Evolutionary conservation across 1,140 invertebrate genomes (phyloP), one percentile per base, ranked within the genome.

Genomic region (Ceratitis capitata): DNA sequence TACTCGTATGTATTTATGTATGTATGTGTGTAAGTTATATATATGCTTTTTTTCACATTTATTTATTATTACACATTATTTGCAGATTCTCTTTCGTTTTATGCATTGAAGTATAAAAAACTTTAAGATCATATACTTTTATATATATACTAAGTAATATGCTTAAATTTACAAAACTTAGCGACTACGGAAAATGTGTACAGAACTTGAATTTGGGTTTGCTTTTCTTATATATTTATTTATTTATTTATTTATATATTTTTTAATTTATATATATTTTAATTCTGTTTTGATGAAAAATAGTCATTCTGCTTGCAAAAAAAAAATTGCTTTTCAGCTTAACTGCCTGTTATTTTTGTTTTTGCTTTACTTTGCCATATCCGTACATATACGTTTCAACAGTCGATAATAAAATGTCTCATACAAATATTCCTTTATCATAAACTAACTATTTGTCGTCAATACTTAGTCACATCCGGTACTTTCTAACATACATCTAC

Each of bases 41-140:
- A n/a, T 47, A 6, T 47, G 5, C 45, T 47, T 47, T 58, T 58
- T 26, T 2, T 58, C n/a, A n/a, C 19, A 4, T 45, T 6, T 78
- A 47, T 64, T 64, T 78, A 47, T 64, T 64, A 61, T 45, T 78
- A 69, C 32, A 78, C 19, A 45, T 16, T 45, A 45, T 47, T 47
- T 78, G 69, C 69, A 78, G 23, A 78, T 78, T 23, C 23, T 26
- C 69, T 45, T 6, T 1, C 45, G 39, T 47, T 78, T 45, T 47
- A 78, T 78, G 69, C 69, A 42, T 23, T 78, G 69, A 47, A 78
- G 39, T 78, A 78, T 45, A 78, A 78, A 78, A 78, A 45, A 9
- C 39, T 14, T 78, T 78, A 45, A 78, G 69, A 78, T 45, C 35
- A 39, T 32, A 78, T 14, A 45, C 19, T 45, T 19, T 45, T 7